Base-by-base conservation (phyloP, 1,140 invertebrate genomes). In the Calycopis cecrops region DNA sequence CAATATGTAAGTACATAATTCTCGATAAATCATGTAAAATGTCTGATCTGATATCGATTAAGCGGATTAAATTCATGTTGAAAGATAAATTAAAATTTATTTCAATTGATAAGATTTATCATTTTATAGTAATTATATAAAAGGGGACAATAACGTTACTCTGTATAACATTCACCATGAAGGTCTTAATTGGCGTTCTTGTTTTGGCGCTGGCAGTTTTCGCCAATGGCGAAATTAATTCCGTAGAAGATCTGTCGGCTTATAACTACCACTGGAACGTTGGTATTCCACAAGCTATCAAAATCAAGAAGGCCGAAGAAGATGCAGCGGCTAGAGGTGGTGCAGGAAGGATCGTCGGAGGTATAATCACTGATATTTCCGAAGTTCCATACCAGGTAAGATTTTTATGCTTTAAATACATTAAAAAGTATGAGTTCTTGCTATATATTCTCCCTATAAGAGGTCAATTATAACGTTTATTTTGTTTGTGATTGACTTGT, bases 311-410 rank as follows among this genome's bases (percentile, higher is more conserved):
- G 6, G 21, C 44, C 4, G 71, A 73, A 54, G 7, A 48, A 14
- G 35, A 14, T 49, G 17, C n/a, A 17, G 12, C 21, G 7, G 33
- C 18, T 12, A 47, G 28, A 14, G 17, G 14, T 48, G 28, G 21
- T 11, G 33, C 21, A 4, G 51, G 60, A 14, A 65, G 66, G 51
- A 73, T 73, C 35, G 63, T 69, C 10, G 70, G 70, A 16, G 70
- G 70, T 14, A 18, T 52, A 0, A 35, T 60, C 9, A 60, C 64
- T 44, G 65, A 74, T 28, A 65, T 76, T n/a, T 58, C 57, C 34
- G 8, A 60, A 37, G 54, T 60, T 28, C 70, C 73, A 3, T 76
- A 73, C 37, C 73, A 76, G 62, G 73, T 76, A 62, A 60, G 37
- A 44, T 52, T 17, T 33, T n/a, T 51, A 12, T 51, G 10, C 40